Evolutionary conservation across 2,888 invertebrate species (phyloP), one percentile per base, ranked within the genome.

Genomic region (Parnassius apollo): DNA sequence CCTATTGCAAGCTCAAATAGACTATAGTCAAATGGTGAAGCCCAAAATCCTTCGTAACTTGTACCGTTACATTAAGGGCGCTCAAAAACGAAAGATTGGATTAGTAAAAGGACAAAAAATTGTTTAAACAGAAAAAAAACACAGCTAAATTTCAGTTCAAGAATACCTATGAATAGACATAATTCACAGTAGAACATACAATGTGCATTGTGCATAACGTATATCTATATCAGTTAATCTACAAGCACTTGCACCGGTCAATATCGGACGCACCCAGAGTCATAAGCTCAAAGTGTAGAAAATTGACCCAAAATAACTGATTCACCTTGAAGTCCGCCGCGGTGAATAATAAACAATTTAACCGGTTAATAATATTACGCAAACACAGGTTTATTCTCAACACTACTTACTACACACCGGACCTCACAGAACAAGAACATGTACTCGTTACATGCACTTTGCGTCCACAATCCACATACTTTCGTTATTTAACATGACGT

Each of bases 401-500:
- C 59, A 57, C 59, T 35, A 45, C 53, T 35, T 53, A 58, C 64
- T 64, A 57, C 57, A 57, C 22, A 46, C 46, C n/a, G 46, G 22
- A 42, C 22, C 53, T 49, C 25, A 45, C 60, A 10, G 57, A 42
- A 35, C 57, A 60, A 60, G 10, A 53, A 57, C 53, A 53, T 48
- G 52, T 42, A 53, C 18, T 18, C 18, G 18, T 18, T 18, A 18
- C 64, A 57, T 64, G 59, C 57, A 60, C 50, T 63, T 59, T 59
- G 42, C 25, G 42, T 46, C 46, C 13, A 55, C 25, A 74, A 18
- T 46, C 46, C 13, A 55, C 25, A 74, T 76, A 74, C 78, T 77
- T 75, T 77, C 78, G 76, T 83, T 78, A 75, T 75, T 75, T 62
- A 66, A 65, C 73, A 75, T 86, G 86, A 85, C 84, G 83, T 88